phyloP scores from a whole-genome alignment of 2,797 vertebrate species.

The Huso huso region DNA sequence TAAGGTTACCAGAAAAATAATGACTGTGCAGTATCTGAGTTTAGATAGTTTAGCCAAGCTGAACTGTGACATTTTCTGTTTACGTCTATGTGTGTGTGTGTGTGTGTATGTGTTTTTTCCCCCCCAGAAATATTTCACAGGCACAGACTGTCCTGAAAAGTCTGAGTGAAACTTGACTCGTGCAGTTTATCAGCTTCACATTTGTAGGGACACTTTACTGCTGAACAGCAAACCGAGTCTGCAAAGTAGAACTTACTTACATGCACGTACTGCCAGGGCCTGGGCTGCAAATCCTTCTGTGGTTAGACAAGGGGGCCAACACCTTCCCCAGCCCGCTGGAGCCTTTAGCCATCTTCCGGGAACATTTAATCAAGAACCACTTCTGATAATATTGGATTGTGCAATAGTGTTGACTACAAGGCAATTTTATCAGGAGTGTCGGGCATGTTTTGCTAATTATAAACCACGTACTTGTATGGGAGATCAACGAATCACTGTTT shows the following conservation, averaged over 20 bases:
- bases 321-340: no score
- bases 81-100: background rate
- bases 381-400: background rate
- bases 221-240: background rate
- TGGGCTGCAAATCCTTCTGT: slow-evolving; percentile 7
- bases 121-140: background rate
- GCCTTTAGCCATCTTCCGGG: background rate
- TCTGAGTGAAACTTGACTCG: background rate
- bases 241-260: background rate
- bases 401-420: background rate
- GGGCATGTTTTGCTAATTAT: no score
- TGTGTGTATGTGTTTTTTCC: background rate
- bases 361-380: slow-evolving; percentile 1
- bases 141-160: background rate
- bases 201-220: background rate
- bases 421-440: background rate
- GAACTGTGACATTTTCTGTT: background rate
- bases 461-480: no score
- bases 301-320: slow-evolving; percentile 1
- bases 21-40: background rate
- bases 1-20: background rate
- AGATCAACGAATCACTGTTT: no score
- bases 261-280: background rate
- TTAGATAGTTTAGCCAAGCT: background rate
- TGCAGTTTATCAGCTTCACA: background rate